Percentiles rank a stretch among this genome's conserved stretches.
Evolutionary conservation across 2,888 invertebrate genomes (phyloP).

Genomic region (Pelosia muscerda): DNA sequence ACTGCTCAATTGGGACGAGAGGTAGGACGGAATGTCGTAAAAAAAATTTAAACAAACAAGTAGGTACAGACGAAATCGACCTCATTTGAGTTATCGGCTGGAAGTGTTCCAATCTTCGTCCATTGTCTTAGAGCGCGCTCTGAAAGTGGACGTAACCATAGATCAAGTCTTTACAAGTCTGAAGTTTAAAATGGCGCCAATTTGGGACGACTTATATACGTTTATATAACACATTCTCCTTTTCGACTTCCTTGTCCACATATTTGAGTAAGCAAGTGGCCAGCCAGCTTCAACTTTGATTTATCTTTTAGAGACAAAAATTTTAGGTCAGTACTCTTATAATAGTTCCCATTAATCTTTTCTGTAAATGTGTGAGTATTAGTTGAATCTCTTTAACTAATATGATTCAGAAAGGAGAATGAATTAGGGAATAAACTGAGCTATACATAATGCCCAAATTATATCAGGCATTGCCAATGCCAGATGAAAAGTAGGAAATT

Average conservation of each 20-base stretch:
- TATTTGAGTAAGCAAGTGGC: conserved; percentile 20
- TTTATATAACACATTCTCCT: conserved; percentile 35
- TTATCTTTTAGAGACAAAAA: background rate
- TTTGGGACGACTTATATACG: conserved; percentile 42
- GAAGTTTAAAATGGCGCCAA: conserved; percentile 58
- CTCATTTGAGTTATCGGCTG: conserved; percentile 76
- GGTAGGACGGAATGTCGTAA: too few species aligned
- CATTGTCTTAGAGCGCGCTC: conserved; percentile 66
- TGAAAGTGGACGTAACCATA: conserved; percentile 61
- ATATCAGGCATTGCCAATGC: too few species aligned
- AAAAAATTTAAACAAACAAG: conserved; percentile 55
- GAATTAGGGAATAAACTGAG: too few species aligned
- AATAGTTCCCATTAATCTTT: too few species aligned
- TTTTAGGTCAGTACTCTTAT: background rate
- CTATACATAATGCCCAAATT: too few species aligned
- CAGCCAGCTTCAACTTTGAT: background rate
- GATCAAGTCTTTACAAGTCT: conserved; percentile 53
- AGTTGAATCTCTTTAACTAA: too few species aligned
- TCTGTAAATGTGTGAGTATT: too few species aligned
- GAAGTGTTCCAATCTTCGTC: conserved; percentile 74
- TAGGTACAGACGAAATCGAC: conserved; percentile 66
- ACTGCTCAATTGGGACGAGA: too few species aligned
- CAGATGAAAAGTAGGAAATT: too few species aligned
- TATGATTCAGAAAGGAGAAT: too few species aligned
- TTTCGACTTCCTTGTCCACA: conserved; percentile 26